These are phyloP conservation scores for Corticium candelabrum DNA, from an alignment of 37 sponge, comb jelly and placozoan species.

Conservation along the genomic window DNA sequence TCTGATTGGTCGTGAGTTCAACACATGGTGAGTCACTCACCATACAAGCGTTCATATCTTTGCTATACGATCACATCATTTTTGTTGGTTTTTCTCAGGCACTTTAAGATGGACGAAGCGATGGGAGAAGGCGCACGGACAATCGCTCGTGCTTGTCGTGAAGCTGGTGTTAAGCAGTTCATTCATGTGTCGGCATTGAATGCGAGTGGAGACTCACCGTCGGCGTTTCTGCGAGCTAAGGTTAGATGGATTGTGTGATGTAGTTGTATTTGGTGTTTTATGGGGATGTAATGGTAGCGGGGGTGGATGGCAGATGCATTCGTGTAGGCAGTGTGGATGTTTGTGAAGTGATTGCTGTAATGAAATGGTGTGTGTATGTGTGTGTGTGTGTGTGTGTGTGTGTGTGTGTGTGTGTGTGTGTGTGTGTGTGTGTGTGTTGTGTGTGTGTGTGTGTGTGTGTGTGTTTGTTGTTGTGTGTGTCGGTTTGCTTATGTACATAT, in stretches of 20 bases:
- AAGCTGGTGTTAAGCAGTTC: conserved; percentile 54
- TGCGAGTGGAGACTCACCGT: conserved; percentile 63
- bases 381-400: no score
- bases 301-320: no score
- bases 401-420: no score
- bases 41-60: neutral
- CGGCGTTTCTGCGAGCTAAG: conserved; percentile 72
- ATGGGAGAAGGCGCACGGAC: conserved; percentile 61
- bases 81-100: conserved; percentile 41
- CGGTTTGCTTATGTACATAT: neutral
- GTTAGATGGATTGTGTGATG: no score
- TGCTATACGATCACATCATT: no score
- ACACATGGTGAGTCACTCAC: conserved; percentile 47
- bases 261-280: no score
- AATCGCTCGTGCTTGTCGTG: conserved; percentile 73
- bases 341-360: no score
- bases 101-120: conserved; percentile 66
- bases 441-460: no score
- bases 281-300: no score
- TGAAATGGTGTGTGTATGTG: no score
- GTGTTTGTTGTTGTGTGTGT: neutral
- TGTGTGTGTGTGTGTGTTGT: no score
- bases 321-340: no score
- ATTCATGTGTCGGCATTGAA: conserved; percentile 89
- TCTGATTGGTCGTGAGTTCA: conserved; percentile 77